These are phyloP conservation scores for Euleptes europaea DNA, from an alignment of 2,113 vertebrate species.

Conservation along the genomic window DNA sequence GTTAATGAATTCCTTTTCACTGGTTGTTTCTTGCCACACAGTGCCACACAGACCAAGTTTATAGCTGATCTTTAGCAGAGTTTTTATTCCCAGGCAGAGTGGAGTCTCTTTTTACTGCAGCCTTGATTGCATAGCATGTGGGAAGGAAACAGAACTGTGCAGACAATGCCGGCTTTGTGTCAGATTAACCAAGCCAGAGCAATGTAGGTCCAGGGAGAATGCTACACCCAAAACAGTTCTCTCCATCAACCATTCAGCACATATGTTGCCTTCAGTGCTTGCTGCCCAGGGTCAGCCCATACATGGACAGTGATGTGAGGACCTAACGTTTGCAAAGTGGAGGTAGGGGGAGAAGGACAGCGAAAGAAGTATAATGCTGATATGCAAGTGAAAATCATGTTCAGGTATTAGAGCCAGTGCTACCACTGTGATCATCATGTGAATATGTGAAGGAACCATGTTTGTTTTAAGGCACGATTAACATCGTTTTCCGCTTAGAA, in stretches of 20 bases:
- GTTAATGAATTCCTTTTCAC: not conserved
- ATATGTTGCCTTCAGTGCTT: not conserved
- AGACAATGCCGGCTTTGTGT: slow-evolving; percentile 24
- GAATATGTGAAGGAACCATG: not conserved
- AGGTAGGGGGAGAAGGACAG: not conserved
- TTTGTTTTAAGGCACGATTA: not conserved
- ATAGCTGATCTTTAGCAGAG: slow-evolving; percentile 22
- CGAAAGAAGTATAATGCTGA: not conserved
- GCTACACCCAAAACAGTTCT: not conserved
- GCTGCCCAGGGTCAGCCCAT: not conserved
- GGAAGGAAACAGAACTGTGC: slow-evolving; percentile 2
- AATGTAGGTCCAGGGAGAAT: not conserved
- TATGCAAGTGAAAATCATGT: not conserved
- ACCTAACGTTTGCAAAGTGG: not conserved
- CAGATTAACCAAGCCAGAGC: slow-evolving; percentile 11
- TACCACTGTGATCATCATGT: not conserved
- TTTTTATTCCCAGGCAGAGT: slow-evolving; percentile 13
- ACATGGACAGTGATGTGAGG: not conserved
- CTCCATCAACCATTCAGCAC: not conserved
- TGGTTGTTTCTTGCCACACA: slow-evolving; percentile 22
- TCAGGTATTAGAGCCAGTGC: not conserved
- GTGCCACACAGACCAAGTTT: slow-evolving; percentile 25
- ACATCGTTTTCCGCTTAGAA: not conserved
- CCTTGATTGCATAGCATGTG: slow-evolving; percentile 3
- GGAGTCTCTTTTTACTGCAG: slow-evolving; percentile 21